Base-by-base conservation (phyloP, 2,888 invertebrate species). In the Magallana nippona region DNA sequence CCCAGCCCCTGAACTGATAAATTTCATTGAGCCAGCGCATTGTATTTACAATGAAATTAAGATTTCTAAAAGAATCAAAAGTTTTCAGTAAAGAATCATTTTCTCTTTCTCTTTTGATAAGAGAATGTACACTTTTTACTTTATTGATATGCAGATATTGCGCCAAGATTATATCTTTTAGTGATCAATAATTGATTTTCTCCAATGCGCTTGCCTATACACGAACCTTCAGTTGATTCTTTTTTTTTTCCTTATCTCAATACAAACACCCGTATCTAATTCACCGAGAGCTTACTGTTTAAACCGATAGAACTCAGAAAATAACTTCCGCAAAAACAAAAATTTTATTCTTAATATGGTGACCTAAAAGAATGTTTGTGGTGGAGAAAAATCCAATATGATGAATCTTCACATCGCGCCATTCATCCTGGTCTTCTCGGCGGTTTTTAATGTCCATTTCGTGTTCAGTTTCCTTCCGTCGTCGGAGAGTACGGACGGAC, bases 381-480 rank as follows among this genome's bases (percentile, higher is more conserved):
- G 44, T 44, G 44, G 44, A 71, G 13, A 15, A 27, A 27, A 32
- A 32, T 27, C 27, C 19, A 13, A 27, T 2, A 71, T 15, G 32
- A 71, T 71, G 71, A 22, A 71, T 15, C 22, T 1, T 27, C 5
- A 1, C 2, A 15, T 2, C 11, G 5, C 22, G 11, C 10, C 19
- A 71, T 22, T 71, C 15, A 15, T 22, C 32, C 71, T 71, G 27
- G 60, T 17, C 5, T 17, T 60, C 11, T 71, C 0, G 13, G 8
- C 13, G 32, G 15, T 71, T 11, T 71, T 22, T 32, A 27, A 71
- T 71, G 0, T 27, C 15, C 13, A 2, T 27, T 27, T 32, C 15
- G 71, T 71, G 3, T 11, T 57, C 3, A 58, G 58, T 15, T 80
- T 80, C 27, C 79, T 80, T 19, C 57, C 79, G 17, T 57, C 79